Evolutionary conservation across 30 jellyfish, hydroid and myxozoan genomes (phyloP).

Genomic region (Cassiopea andromeda): DNA sequence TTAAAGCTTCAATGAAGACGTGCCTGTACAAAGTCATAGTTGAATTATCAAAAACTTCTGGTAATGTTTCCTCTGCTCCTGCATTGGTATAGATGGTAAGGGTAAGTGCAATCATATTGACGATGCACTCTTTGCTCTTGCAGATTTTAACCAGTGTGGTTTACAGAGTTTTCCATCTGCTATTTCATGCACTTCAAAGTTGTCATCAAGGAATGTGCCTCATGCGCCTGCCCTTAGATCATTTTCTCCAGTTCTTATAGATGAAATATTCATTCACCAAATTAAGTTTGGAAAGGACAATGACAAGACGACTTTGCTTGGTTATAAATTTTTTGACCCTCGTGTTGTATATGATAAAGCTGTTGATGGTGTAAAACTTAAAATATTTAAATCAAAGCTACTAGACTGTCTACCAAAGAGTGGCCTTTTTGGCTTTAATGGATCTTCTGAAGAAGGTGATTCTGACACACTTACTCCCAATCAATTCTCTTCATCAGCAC

Average conservation of each 20-base stretch:
- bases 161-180: conserved; percentile 14
- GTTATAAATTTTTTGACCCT: conserved; percentile 4
- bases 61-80: conserved; percentile 48
- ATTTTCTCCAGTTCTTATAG: conserved; percentile 20
- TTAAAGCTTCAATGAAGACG: conserved; percentile 43
- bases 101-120: conserved; percentile 58
- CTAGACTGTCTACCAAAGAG: conserved; percentile 22
- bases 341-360: conserved; percentile 31
- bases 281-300: conserved; percentile 25
- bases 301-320: not conserved
- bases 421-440: conserved; percentile 2
- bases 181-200: conserved; percentile 43
- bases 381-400: not conserved
- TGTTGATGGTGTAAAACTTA: conserved; percentile 11
- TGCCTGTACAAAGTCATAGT: conserved; percentile 16
- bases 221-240: conserved; percentile 3
- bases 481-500: not conserved
- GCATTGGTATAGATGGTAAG: conserved; percentile 37
- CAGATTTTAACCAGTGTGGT: conserved; percentile 47
- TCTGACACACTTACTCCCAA: not conserved
- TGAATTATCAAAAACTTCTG: conserved; percentile 21
- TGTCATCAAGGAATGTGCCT: conserved; percentile 62
- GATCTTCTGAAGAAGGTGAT: not conserved
- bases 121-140: conserved; percentile 47
- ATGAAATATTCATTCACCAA: conserved; percentile 37